phyloP scores from a whole-genome alignment of 2,113 vertebrate species.

The Prolemur simus region DNA sequence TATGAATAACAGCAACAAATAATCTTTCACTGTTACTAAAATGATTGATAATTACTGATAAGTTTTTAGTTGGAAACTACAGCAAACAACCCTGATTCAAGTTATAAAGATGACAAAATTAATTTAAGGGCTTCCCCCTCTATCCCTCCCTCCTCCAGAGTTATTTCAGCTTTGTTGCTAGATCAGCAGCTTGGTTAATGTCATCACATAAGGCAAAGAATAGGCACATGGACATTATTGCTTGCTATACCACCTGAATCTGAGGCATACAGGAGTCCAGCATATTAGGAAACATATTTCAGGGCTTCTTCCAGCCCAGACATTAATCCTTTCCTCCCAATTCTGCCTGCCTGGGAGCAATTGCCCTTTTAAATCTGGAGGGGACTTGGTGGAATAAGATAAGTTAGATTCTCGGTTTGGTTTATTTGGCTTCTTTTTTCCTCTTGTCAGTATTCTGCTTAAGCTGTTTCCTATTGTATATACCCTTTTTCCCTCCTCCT shows the following conservation, averaged over 20 bases:
- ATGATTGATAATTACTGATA: neutral
- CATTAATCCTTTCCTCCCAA: neutral
- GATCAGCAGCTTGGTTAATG: neutral
- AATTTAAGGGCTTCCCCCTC: neutral
- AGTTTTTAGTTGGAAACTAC: neutral
- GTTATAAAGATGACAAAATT: neutral
- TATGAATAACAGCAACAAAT: neutral
- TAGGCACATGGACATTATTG: neutral
- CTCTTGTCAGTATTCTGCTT: constrained; percentile 29
- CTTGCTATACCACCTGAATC: neutral
- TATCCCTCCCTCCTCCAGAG: fast-evolving
- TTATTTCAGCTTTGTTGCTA: neutral
- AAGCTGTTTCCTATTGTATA: neutral
- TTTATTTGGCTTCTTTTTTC: constrained; percentile 6
- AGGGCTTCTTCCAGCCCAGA: neutral
- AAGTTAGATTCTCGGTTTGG: neutral
- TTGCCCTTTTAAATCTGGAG: neutral
- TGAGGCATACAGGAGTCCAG: neutral
- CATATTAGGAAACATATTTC: neutral
- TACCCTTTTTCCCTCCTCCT: neutral
- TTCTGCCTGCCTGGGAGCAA: neutral
- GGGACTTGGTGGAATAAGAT: neutral
- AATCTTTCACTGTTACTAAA: neutral
- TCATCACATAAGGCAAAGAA: neutral
- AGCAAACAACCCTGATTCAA: neutral